A percentile compares a stretch with the other conserved stretches of the same genome.
phyloP scores from a whole-genome alignment of 2,797 vertebrate species.

The Danio choprae region DNA sequence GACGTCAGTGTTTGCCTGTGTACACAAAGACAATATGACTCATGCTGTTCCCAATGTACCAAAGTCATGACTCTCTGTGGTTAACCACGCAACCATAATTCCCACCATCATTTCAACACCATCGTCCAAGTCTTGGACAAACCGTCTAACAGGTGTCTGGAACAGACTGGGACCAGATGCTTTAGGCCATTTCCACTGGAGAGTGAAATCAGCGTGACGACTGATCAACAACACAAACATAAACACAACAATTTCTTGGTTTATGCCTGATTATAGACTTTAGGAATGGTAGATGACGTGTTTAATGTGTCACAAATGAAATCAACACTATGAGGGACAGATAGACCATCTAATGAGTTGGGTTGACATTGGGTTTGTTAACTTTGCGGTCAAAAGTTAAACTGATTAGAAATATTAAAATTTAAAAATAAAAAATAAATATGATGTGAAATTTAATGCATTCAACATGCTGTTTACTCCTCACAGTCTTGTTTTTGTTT shows the following conservation, averaged over 20 bases:
- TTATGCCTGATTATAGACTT: constrained; percentile 32
- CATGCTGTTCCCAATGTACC: constrained; percentile 25
- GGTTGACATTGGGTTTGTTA: background rate
- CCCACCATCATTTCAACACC: constrained; percentile 19
- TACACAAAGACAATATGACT: constrained; percentile 37
- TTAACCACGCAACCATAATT: constrained; percentile 33
- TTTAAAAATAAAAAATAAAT: background rate
- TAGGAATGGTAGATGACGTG: background rate
- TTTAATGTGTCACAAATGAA: background rate
- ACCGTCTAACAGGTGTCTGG: constrained; percentile 58
- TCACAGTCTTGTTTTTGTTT: no score
- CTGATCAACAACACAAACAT: background rate
- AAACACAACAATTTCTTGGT: constrained; percentile 25
- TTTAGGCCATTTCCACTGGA: constrained; percentile 20
- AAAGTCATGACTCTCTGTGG: constrained; percentile 33
- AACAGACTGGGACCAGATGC: constrained; percentile 19
- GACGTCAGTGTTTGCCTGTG: constrained; percentile 28
- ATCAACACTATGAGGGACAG: background rate
- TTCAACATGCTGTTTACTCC: no score
- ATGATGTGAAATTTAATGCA: background rate
- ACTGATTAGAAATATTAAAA: background rate
- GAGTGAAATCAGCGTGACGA: constrained; percentile 26
- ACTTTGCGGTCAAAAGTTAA: background rate
- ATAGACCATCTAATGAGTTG: background rate
- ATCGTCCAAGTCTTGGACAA: constrained; percentile 18